A percentile compares a stretch with the other conserved stretches of the same genome.
Conservation (phyloP, 2,113 vertebrate genomes). For the mouse (Mus musculus) region DNA sequence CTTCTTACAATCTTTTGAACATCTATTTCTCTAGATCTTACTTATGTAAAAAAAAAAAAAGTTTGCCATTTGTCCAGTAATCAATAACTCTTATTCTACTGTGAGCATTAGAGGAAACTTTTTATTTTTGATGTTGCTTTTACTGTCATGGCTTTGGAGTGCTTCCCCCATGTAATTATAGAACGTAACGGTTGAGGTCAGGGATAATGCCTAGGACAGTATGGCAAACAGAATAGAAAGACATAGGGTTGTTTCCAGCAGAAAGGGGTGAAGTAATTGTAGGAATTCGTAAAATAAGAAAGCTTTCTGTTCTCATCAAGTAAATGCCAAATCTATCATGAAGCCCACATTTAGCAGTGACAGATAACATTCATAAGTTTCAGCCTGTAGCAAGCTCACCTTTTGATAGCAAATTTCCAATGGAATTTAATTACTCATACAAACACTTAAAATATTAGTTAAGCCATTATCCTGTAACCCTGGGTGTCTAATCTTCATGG, state of each 20-base stretch:
- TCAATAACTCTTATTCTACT: background rate
- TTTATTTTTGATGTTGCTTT: background rate
- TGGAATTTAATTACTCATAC: background rate
- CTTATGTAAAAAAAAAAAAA: background rate
- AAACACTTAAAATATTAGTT: conserved; percentile 39
- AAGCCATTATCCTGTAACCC: background rate
- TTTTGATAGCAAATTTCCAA: background rate
- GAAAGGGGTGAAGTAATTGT: background rate
- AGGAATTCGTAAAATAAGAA: background rate
- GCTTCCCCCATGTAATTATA: background rate
- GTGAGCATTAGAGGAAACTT: background rate
- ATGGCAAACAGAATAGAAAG: background rate
- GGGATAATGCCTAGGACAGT: background rate
- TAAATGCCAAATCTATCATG: background rate
- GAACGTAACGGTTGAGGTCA: background rate
- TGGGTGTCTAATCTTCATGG: background rate
- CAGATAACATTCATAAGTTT: background rate
- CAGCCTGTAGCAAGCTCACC: rapidly evolving
- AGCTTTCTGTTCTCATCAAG: background rate
- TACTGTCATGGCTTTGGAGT: background rate
- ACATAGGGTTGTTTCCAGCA: background rate
- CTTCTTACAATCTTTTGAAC: background rate
- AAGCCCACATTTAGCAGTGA: background rate
- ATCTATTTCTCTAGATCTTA: background rate
- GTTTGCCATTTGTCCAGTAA: background rate